Base-by-base conservation (phyloP, 2,113 vertebrate species). In the Phrynosoma blainvillii region DNA sequence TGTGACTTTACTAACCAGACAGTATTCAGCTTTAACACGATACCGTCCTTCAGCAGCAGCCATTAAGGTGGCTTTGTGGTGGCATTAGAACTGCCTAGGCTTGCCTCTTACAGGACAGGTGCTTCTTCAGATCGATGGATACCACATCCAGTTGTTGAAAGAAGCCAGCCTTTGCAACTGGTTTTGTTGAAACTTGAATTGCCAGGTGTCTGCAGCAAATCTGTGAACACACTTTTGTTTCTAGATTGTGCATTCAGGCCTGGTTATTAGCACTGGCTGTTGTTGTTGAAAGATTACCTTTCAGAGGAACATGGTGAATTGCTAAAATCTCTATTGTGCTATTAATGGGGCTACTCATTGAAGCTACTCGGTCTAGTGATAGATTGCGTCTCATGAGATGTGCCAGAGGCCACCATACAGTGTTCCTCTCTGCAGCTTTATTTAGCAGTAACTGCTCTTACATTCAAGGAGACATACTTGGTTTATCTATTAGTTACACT, bases 121-220 rank as follows among this genome's bases (percentile, higher is more conserved):
- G 88, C 90, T 83, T 93, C 86, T 91, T 86, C 81, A 1, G 88
- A 93, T 93, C 92, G 90, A 91, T 92, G 90, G 83, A 20, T 89
- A 65, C 90, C 88, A 47, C 36, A 1, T 89, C 5, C 78, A 25
- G 91, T 96, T 94, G 62, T 92, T 94, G 89, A 91, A 82, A 79
- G 54, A 73, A 87, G 70, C 84, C 93, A 88, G 87, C 84, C 91
- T 94, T 94, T 83, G 91, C 82, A 0, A 1, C 16, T 7, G 84
- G 80, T 84, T 95, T 90, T 93, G 87, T 94, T 96, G 90, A 91
- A 97, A 93, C 86, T 84, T 79, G 89, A 89, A 92, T 87, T 93
- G 90, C 92, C 94, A 95, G 92, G 54, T 95, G 82, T 92, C 88
- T 90, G 86, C 40, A 91, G 86, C 84, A 86, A 88, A 91, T 75